A percentile compares a stretch with the other conserved stretches of the same genome.
Conservation (phyloP, 2,888 invertebrate species). For the Halictus ligatus region DNA sequence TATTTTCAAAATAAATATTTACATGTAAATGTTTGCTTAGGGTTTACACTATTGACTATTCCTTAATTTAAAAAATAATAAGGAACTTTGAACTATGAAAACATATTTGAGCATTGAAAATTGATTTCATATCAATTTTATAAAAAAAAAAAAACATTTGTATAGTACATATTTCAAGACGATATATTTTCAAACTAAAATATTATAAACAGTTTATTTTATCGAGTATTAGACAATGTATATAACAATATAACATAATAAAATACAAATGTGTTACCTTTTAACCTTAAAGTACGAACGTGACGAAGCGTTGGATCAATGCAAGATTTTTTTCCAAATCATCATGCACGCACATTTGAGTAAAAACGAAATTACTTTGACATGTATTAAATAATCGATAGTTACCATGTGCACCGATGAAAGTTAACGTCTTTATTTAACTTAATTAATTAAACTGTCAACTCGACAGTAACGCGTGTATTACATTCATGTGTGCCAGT, state of each 20-base stretch:
- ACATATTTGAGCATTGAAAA: slow-evolving; percentile 23
- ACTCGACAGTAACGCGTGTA: slow-evolving; percentile 53
- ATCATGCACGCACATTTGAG: slow-evolving; percentile 39
- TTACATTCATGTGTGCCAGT: slow-evolving; percentile 16
- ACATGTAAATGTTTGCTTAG: neutral
- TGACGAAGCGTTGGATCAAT: slow-evolving; percentile 39
- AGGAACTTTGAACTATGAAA: slow-evolving; percentile 27
- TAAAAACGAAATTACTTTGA: slow-evolving; percentile 30
- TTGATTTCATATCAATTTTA: slow-evolving; percentile 9
- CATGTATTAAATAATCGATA: slow-evolving; percentile 25
- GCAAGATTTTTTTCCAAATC: slow-evolving; percentile 41
- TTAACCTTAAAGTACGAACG: slow-evolving; percentile 57
- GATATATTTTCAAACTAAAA: slow-evolving; percentile 17
- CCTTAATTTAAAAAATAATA: neutral
- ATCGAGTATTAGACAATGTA: neutral
- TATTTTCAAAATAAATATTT: neutral
- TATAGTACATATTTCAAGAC: slow-evolving; percentile 6
- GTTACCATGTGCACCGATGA: slow-evolving; percentile 43
- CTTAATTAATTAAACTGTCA: slow-evolving; percentile 64
- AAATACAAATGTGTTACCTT: slow-evolving; percentile 60
- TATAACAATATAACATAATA: slow-evolving; percentile 16
- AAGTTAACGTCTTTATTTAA: slow-evolving; percentile 32
- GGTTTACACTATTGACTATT: neutral
- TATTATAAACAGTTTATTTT: slow-evolving; percentile 9
- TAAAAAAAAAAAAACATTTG: slow-evolving; percentile 5